These are phyloP conservation scores for Pheosia tremula DNA, from an alignment of 2,888 invertebrate genomes.

Conservation along the genomic window DNA sequence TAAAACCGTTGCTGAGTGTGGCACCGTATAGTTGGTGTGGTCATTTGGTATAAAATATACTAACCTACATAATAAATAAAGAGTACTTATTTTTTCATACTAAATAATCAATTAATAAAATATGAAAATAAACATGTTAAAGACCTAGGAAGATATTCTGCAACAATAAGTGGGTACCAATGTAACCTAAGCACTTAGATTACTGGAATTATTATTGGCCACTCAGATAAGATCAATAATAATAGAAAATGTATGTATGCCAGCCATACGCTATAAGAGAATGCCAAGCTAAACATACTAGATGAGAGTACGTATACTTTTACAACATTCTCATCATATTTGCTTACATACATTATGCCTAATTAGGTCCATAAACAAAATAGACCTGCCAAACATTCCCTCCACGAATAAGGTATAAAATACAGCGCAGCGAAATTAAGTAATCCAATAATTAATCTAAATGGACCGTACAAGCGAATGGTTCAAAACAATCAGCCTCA, in stretches of 20 bases:
- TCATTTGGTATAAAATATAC: too few relatives aligned
- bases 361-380: constrained; percentile 36
- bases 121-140: too few relatives aligned
- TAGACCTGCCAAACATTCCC: constrained; percentile 38
- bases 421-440: constrained; percentile 79
- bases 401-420: constrained; percentile 57
- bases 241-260: background rate
- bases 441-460: constrained; percentile 85
- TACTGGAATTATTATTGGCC: background rate
- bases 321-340: constrained; percentile 3
- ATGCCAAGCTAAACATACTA: background rate
- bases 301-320: background rate
- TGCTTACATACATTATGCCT: constrained; percentile 17
- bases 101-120: too few relatives aligned
- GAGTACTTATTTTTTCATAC: too few relatives aligned
- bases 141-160: background rate
- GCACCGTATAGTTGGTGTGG: too few relatives aligned
- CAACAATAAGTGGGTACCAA: background rate
- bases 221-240: background rate
- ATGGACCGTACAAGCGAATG: constrained; percentile 84
- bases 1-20: too few relatives aligned
- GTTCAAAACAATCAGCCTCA: constrained; percentile 84
- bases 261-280: background rate
- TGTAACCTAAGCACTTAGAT: background rate
- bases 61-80: too few relatives aligned